Evolutionary conservation across 2,113 vertebrate genomes (phyloP), one percentile per base, ranked within the genome.

Genomic region (Murina feae): DNA sequence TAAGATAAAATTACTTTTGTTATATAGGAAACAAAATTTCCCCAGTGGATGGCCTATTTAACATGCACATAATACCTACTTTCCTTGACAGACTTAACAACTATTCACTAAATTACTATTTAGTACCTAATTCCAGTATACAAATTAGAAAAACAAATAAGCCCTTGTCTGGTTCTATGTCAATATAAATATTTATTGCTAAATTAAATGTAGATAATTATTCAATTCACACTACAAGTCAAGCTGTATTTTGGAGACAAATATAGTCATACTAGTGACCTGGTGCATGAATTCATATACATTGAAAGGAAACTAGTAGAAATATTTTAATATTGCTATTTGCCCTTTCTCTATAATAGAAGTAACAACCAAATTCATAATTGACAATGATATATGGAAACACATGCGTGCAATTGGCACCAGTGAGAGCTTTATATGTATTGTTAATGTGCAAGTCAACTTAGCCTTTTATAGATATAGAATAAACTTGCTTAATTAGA

Each of bases 1-100:
- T 87, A 60, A 80, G 35, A 81, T 51, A 93, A 95, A 94, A 86
- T 93, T 86, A 83, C 6, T 44, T 94, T 86, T 95, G 37, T 91
- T 84, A 47, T 44, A 39, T 23, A 85, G 8, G 23, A 84, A 87
- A 90, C 42, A 90, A 66, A 78, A 32, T 86, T 91, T 90, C 37
- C 74, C 68, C 30, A 86, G 9, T 68, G 18, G 96, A 86, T 87
- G 53, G 47, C 6, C 42, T 80, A 65, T 87, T 85, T 75, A 89
- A 75, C 18, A 89, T 23, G 86, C 5, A 82, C 58, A 66, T 60
- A 89, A 90, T 91, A 93, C 69, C 14, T 92, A 74, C 49, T 71
- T 92, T 92, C 35, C 47, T 37, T 49, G 11, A 63, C 66, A 95
- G 35, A 92, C n/a, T 83, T 91, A 91, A 90, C 42, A 95, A 84